Base-by-base conservation (phyloP, 2,888 invertebrate genomes). In the Zonitis immaculata region DNA sequence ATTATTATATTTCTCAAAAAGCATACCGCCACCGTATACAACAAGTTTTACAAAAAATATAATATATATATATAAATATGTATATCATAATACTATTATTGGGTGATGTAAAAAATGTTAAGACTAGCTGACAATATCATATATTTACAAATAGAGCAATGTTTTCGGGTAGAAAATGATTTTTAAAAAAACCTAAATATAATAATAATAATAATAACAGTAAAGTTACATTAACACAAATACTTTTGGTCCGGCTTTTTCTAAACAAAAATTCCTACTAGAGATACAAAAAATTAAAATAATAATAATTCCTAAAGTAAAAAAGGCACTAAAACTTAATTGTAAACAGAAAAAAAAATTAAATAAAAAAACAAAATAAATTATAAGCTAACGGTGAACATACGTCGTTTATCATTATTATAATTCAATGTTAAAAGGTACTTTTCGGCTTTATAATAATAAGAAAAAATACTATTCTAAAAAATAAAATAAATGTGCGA, bases 11-110 rank as follows among this genome's bases (percentile, higher is more conserved):
- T 56, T 56, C 51, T 35, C 8, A 35, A 48, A 49, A 56, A 56
- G 52, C 54, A 39, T 55, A 56, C 56, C 56, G 49, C 52, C 56
- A 56, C 56, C 56, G 49, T 56, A 52, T 52, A 56, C 51, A 56
- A 56, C 26, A 26, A 44, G 44, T 47, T 50, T 56, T 52, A 52
- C 52, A 56, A 56, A 56, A 56, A 52, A n/a, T n/a, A n/a, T n/a
- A 52, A 44, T 16, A 44, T 27, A 43, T 46, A 51, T n/a, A n/a
- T n/a, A n/a, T n/a, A n/a, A n/a, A n/a, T n/a, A n/a, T n/a, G n/a
- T n/a, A n/a, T n/a, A n/a, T n/a, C n/a, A n/a, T 52, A 49, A 52
- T 56, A 56, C 49, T 56, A 56, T 50, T 52, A 52, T 48, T 52
- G 45, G 47, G 52, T 56, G 56, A 56, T 56, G 52, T 52, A 48